These are phyloP conservation scores for Pantelozetes paolii DNA, from an alignment of 2,888 invertebrate genomes.

Conservation along the genomic window DNA sequence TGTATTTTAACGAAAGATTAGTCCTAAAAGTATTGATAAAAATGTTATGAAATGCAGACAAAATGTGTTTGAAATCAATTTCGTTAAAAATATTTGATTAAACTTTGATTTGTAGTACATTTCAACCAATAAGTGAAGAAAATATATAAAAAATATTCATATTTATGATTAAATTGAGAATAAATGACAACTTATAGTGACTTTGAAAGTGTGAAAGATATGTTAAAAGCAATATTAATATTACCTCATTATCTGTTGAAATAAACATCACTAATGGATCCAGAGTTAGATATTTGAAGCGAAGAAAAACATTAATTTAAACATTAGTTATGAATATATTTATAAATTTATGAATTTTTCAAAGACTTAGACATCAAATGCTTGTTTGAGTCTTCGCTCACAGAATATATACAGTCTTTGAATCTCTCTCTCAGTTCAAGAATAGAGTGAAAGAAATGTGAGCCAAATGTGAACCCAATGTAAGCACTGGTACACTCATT, in stretches of 20 bases:
- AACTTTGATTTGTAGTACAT: too few species aligned
- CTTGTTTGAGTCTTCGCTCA: not conserved
- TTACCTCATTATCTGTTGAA: slow-evolving; percentile 14
- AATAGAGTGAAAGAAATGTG: not conserved
- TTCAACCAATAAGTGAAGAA: too few species aligned
- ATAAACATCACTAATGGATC: slow-evolving; percentile 16
- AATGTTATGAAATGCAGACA: too few species aligned
- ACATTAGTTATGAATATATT: not conserved
- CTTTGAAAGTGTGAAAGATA: not conserved
- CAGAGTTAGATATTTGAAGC: not conserved
- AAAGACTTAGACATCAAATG: not conserved
- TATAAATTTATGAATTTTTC: not conserved
- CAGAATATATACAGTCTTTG: not conserved
- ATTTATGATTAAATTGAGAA: not conserved
- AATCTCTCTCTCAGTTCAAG: not conserved
- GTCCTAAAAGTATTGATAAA: too few species aligned
- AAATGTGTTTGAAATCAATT: too few species aligned
- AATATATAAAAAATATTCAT: not conserved
- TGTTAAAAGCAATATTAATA: slow-evolving; percentile 3
- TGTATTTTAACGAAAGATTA: too few species aligned
- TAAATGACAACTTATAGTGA: not conserved
- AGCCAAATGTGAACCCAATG: not conserved
- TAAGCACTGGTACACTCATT: not conserved
- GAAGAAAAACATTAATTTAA: slow-evolving; percentile 2
- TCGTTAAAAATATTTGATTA: too few species aligned